Conservation (phyloP, 2,797 vertebrate genomes). For the Peromyscus aztecus region DNA sequence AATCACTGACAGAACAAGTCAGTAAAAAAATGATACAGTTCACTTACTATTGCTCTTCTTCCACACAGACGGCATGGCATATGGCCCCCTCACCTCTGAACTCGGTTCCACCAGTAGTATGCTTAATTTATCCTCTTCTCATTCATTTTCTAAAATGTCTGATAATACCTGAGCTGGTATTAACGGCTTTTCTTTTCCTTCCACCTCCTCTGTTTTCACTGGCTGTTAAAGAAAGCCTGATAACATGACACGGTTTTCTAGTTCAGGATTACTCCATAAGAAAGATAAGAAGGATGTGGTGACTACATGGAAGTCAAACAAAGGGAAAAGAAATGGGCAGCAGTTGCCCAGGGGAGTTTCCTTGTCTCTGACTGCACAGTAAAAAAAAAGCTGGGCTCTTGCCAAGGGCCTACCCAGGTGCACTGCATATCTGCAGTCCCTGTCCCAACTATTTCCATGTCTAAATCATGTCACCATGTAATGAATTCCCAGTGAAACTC, state of each 20-base stretch:
- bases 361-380: neutral
- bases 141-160: slow-evolving; percentile 43
- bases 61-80: slow-evolving; percentile 29
- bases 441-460: neutral
- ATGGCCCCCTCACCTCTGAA: neutral
- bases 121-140: slow-evolving; percentile 43
- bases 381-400: neutral
- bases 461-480: neutral
- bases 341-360: neutral
- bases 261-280: neutral
- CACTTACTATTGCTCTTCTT: slow-evolving; percentile 83
- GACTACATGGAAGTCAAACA: neutral
- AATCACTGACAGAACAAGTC: slow-evolving; percentile 89
- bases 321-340: neutral
- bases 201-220: neutral
- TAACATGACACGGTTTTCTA: neutral
- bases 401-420: fast-evolving
- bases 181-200: neutral
- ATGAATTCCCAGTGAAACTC: neutral
- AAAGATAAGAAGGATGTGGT: fast-evolving
- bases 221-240: slow-evolving; percentile 51
- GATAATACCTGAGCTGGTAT: neutral
- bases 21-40: slow-evolving; percentile 89
- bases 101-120: slow-evolving; percentile 71
- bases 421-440: neutral